A percentile compares a stretch with the other conserved stretches of the same genome.
Conservation (phyloP, 2,113 vertebrate genomes). For the Otus sunia region DNA sequence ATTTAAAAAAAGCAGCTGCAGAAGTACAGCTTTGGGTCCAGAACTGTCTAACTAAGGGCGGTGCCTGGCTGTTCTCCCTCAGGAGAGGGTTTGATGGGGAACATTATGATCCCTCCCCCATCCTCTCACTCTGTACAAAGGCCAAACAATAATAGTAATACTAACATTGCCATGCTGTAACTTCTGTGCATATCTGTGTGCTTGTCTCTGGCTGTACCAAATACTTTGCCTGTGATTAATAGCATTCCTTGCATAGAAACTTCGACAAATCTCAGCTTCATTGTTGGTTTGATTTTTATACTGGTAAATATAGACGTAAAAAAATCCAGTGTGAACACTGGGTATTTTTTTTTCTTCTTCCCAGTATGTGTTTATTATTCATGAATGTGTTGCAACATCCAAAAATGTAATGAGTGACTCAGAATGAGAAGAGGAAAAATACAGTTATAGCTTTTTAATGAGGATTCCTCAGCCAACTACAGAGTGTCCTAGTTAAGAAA, state of each 20-base stretch:
- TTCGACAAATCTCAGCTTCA: background rate
- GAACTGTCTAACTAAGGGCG: background rate
- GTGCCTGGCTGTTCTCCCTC: slow-evolving; percentile 35
- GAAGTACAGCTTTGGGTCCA: background rate
- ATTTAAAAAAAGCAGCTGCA: background rate
- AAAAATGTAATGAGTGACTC: slow-evolving; percentile 31
- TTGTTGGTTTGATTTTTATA: slow-evolving; percentile 17
- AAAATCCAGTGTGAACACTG: background rate
- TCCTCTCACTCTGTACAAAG: background rate
- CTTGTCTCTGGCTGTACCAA: background rate
- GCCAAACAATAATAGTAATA: slow-evolving; percentile 38
- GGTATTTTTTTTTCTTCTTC: background rate
- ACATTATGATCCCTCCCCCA: slow-evolving; percentile 18
- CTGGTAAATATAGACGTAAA: background rate
- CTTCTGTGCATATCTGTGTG: background rate
- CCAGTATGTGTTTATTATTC: slow-evolving; percentile 29
- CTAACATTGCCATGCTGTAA: background rate
- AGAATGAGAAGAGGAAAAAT: slow-evolving; percentile 15
- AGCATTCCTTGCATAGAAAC: slow-evolving; percentile 11
- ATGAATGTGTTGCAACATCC: slow-evolving; percentile 30
- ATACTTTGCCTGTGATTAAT: slow-evolving; percentile 8
- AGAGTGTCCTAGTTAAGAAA: background rate
- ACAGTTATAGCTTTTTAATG: background rate
- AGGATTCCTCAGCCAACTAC: background rate
- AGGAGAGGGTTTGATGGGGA: slow-evolving; percentile 34